Percentiles rank a stretch among this genome's conserved stretches.
Evolutionary conservation across 2,888 invertebrate species (phyloP).

Genomic region (Taphrorychus bicolor): DNA sequence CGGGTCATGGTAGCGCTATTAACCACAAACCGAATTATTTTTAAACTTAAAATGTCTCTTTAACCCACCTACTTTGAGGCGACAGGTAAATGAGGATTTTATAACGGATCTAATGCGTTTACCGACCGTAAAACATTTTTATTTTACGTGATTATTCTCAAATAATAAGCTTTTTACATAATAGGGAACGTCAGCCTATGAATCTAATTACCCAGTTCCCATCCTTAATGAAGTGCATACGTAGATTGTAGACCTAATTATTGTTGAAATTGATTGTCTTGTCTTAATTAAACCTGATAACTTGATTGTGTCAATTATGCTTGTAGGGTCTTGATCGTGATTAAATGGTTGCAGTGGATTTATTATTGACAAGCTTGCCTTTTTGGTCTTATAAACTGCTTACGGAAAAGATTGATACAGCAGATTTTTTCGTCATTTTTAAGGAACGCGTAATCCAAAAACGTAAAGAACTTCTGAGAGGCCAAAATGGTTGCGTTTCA

Average conservation of each 20-base stretch:
- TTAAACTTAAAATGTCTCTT: not conserved
- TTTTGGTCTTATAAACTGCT: too few species aligned
- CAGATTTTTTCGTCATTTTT: too few species aligned
- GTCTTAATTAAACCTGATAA: not conserved
- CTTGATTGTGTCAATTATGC: not conserved
- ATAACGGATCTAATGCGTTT: constrained; percentile 26
- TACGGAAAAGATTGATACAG: too few species aligned
- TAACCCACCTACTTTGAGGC: not conserved
- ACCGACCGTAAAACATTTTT: not conserved
- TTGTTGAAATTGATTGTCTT: not conserved
- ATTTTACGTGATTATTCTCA: constrained; percentile 17
- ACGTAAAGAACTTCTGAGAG: too few species aligned
- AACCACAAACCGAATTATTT: too few species aligned
- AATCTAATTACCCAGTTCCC: constrained; percentile 18
- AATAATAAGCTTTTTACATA: constrained; percentile 6
- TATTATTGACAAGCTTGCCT: too few species aligned
- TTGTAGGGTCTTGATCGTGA: too few species aligned
- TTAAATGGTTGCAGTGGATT: too few species aligned
- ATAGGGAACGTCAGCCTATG: not conserved
- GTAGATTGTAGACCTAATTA: not conserved
- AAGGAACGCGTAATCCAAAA: too few species aligned
- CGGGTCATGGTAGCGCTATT: too few species aligned
- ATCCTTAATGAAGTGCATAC: constrained; percentile 11
- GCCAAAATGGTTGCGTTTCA: too few species aligned
- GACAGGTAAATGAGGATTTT: constrained; percentile 26